These are phyloP conservation scores for Sus scrofa DNA, from an alignment of 2,113 vertebrate species.

Conservation along the genomic window DNA sequence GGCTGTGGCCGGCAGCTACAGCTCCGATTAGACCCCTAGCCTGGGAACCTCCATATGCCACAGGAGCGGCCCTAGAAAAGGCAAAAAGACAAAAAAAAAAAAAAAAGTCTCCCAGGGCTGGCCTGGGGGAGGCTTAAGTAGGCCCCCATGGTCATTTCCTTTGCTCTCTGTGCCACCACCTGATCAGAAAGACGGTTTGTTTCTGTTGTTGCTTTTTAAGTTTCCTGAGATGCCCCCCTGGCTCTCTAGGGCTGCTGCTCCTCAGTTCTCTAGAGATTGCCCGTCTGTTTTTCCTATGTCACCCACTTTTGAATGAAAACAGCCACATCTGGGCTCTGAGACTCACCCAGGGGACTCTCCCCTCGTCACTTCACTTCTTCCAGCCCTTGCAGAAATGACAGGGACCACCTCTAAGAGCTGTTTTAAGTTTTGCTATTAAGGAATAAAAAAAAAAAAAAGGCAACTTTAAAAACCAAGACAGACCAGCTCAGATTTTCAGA, in stretches of 20 bases:
- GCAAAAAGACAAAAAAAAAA: too few relatives aligned
- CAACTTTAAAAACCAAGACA: neutral
- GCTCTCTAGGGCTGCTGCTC: neutral
- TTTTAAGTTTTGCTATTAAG: constrained; percentile 40
- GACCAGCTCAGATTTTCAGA: neutral
- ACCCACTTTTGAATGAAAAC: neutral
- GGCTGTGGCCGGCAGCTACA: too few relatives aligned
- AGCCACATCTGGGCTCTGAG: neutral
- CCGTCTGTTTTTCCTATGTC: neutral
- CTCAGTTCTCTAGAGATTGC: neutral
- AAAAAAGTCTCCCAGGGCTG: neutral
- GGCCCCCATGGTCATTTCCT: neutral
- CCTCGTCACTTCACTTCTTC: constrained; percentile 2
- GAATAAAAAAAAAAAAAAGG: neutral
- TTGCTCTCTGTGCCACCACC: neutral
- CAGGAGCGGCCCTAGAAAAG: too few relatives aligned
- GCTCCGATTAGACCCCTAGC: too few relatives aligned
- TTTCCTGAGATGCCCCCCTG: neutral
- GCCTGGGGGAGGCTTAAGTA: neutral
- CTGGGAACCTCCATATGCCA: too few relatives aligned
- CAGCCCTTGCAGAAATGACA: constrained; percentile 8
- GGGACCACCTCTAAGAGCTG: neutral
- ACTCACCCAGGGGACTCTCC: neutral
- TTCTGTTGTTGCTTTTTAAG: neutral
- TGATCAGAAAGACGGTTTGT: neutral